Conservation (phyloP, 2,113 vertebrate species). For the Salvelinus fontinalis region DNA sequence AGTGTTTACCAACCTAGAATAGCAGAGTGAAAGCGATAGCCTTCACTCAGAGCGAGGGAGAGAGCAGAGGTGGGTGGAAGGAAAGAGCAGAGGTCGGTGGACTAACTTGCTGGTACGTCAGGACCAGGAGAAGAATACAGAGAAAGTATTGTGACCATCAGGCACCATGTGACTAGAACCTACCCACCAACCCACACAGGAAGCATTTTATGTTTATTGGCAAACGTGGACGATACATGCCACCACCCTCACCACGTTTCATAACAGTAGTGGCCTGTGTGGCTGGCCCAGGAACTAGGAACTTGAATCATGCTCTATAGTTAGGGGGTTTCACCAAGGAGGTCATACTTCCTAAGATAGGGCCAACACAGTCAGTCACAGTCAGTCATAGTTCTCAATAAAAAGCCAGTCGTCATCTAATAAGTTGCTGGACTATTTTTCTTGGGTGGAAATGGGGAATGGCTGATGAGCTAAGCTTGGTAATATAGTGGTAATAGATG, state of each 20-base stretch:
- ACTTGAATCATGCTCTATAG: constrained; percentile 13
- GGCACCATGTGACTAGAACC: neutral
- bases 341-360: neutral
- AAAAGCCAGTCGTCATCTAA: neutral
- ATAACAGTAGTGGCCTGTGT: constrained; percentile 9
- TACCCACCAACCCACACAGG: neutral
- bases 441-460: neutral
- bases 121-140: constrained; percentile 16
- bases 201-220: neutral
- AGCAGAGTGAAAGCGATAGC: constrained; percentile 40
- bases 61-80: neutral
- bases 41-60: constrained; percentile 11
- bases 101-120: constrained; percentile 28
- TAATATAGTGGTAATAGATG: neutral
- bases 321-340: neutral
- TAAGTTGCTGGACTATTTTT: neutral
- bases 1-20: constrained; percentile 58
- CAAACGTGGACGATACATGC: neutral
- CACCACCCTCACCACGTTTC: constrained; percentile 6
- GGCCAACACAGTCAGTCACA: constrained; percentile 14
- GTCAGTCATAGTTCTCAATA: constrained; percentile 23
- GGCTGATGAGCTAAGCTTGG: neutral
- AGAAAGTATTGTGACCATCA: constrained; percentile 14
- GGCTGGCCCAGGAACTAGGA: neutral
- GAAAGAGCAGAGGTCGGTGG: constrained; percentile 5